These are phyloP conservation scores for Hyla sarda DNA, from an alignment of 2,113 vertebrate genomes.

Conservation along the genomic window DNA sequence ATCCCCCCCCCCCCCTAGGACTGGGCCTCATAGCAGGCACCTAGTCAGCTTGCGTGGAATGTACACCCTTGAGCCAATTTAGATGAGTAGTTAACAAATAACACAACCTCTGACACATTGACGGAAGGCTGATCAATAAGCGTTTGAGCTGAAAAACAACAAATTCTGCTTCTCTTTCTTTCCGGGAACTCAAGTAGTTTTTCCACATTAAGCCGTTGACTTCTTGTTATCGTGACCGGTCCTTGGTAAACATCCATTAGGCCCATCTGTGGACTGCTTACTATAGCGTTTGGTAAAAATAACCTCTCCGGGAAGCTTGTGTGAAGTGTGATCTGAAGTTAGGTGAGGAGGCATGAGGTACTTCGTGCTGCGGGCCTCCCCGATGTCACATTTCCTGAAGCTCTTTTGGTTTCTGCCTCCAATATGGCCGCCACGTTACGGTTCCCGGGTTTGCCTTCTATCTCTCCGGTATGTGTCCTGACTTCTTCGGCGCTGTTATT, in stretches of 20 bases:
- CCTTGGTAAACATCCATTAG: slow-evolving; percentile 24
- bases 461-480: background rate
- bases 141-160: background rate
- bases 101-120: background rate
- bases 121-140: background rate
- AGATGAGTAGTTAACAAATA: background rate
- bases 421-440: background rate
- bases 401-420: background rate
- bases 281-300: background rate
- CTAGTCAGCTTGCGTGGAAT: background rate
- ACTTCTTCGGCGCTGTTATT: background rate
- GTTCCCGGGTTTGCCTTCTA: background rate
- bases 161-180: slow-evolving; percentile 18
- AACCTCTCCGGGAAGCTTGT: background rate
- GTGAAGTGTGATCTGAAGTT: background rate
- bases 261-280: background rate
- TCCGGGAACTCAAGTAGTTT: slow-evolving; percentile 2
- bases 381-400: background rate
- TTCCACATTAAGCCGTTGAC: slow-evolving; percentile 14
- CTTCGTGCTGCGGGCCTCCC: background rate
- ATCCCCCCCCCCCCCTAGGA: too few relatives aligned
- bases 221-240: background rate
- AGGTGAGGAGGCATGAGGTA: background rate
- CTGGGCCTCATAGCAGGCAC: background rate
- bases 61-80: too few relatives aligned